A percentile compares a stretch with the other conserved stretches of the same genome.
Evolutionary conservation across 2,797 vertebrate genomes (phyloP).

Genomic region (Hozukius guyotensis): DNA sequence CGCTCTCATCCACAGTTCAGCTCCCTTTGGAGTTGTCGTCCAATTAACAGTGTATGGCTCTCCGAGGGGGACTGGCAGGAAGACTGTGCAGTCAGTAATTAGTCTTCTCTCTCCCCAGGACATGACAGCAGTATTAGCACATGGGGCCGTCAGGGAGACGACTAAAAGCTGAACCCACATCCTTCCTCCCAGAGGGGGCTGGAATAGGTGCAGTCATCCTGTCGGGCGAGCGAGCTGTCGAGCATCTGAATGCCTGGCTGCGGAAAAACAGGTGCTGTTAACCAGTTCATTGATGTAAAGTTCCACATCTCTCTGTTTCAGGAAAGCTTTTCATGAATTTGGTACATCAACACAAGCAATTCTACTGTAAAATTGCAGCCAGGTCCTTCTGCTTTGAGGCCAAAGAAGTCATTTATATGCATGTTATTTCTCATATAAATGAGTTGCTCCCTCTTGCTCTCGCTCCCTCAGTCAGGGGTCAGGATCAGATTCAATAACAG

Average conservation of each 20-base stretch:
- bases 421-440: constrained; percentile 1
- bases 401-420: not conserved
- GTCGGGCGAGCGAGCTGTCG: constrained; percentile 22
- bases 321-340: not conserved
- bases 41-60: constrained; percentile 71
- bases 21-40: constrained; percentile 67
- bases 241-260: constrained; percentile 36
- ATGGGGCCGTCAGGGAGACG: constrained; percentile 55
- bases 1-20: constrained; percentile 54
- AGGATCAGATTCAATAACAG: constrained; percentile 8
- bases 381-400: not conserved
- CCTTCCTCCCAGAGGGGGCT: constrained; percentile 62
- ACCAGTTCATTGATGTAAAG: constrained; percentile 20
- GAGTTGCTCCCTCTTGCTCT: not conserved
- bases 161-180: constrained; percentile 71
- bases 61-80: constrained; percentile 73
- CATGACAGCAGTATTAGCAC: constrained; percentile 75
- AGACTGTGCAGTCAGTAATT: constrained; percentile 76
- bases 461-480: not conserved
- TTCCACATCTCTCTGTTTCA: not conserved
- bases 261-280: constrained; percentile 19
- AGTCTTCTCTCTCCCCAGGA: constrained; percentile 75
- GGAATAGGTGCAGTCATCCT: constrained; percentile 58
- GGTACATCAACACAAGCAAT: not conserved
- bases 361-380: not conserved